Evolutionary conservation across 2,888 invertebrate species (phyloP).

Genomic region (Prosopocoilus inquinatus): DNA sequence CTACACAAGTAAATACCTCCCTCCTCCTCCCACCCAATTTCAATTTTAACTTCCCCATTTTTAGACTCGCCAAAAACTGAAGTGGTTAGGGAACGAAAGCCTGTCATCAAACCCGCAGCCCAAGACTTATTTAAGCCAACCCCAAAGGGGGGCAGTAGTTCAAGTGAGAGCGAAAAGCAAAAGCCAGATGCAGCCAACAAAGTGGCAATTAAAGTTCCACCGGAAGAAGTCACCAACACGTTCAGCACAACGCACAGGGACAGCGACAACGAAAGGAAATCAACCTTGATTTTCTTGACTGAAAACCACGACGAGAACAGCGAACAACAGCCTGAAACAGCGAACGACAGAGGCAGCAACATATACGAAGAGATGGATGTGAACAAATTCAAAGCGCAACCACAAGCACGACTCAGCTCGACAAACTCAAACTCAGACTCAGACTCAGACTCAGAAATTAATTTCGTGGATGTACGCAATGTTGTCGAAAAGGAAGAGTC

Average conservation of each 20-base stretch:
- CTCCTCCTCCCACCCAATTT: not conserved
- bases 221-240: not conserved
- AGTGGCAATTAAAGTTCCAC: not conserved
- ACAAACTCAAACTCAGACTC: constrained; percentile 3
- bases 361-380: constrained; percentile 9
- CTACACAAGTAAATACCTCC: not conserved
- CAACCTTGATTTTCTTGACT: constrained; percentile 26
- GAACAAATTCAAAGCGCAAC: not conserved
- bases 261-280: constrained; percentile 16
- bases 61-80: constrained; percentile 8
- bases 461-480: too few relatives aligned
- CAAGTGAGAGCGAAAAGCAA: too few relatives aligned
- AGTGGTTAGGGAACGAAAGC: constrained; percentile 8
- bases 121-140: constrained; percentile 2
- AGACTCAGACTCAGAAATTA: not conserved
- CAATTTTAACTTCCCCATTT: not conserved
- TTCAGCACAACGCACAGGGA: not conserved
- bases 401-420: not conserved
- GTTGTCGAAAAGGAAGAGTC: too few relatives aligned
- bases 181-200: not conserved
- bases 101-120: constrained; percentile 5
- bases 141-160: not conserved
- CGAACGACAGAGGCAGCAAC: not conserved
- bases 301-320: constrained; percentile 20
- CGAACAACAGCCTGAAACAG: not conserved